Base-by-base conservation (phyloP, 2,113 vertebrate species). In the Zosterops pallidus region DNA sequence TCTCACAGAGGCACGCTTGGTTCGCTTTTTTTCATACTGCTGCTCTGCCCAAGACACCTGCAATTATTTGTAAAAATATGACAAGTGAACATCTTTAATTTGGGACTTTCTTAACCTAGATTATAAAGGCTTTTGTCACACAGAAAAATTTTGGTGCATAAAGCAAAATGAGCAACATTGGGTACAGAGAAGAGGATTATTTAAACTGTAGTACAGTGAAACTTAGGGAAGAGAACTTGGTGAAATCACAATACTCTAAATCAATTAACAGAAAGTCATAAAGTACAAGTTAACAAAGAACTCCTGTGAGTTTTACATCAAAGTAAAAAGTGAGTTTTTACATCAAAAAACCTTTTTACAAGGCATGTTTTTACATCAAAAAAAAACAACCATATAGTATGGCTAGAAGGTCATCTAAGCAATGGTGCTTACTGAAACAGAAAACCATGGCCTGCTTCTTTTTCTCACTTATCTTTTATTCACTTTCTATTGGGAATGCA, bases 1-100 rank as follows among this genome's bases (percentile, higher is more conserved):
- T 89, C 95, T 94, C 42, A 98, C 6, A 1, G 96, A 77, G 5
- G 98, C 98, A 44, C 99, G 98, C 88, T 99, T 99, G 65, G 71
- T 98, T 91, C 99, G 97, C 15, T 97, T 97, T 80, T 99, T 99
- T 93, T 98, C 98, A 49, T 99, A 99, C 88, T 99, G 99, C 76
- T 99, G 99, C 95, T 99, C 99, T 60, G 98, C 99, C 99, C 99
- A 99, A 11, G 98, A 97, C 89, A 99, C 99, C 99, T 99, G 77
- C 11, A 92, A 89, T 88, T 49, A 93, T 85, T 90, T 80, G 81
- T 26, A 85, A 18, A 92, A 56, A 93, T 20, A 63, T 2, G 47
- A 87, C 29, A 86, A 57, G 60, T 71, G 71, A 90, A 28, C 29
- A 28, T 63, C 37, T 24, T 21, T 5, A 41, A 15, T 21, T 29